A percentile compares a stretch with the other conserved stretches of the same genome.
Evolutionary conservation across 2,113 vertebrate genomes (phyloP).

Genomic region (Cranoglanis bouderius): DNA sequence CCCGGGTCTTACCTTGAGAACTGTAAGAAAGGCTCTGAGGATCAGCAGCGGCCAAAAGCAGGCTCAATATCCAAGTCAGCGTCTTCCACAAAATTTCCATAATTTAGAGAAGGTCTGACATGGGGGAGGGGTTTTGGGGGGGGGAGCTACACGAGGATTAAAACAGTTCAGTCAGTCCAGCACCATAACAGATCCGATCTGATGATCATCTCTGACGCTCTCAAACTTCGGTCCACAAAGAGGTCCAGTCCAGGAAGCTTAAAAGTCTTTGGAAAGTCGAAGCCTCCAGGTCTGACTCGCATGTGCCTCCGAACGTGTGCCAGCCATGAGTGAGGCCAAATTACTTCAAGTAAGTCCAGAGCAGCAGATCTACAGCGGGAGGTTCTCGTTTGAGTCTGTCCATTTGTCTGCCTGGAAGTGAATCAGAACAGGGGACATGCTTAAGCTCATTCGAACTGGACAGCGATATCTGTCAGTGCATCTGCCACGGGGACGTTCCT

Average conservation of each 20-base stretch:
- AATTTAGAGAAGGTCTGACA: constrained; percentile 85
- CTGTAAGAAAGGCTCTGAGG: constrained; percentile 88
- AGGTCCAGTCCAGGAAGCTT: constrained; percentile 63
- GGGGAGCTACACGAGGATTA: constrained; percentile 82
- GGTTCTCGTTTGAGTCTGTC: constrained; percentile 73
- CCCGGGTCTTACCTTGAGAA: constrained; percentile 89
- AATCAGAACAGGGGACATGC: constrained; percentile 47
- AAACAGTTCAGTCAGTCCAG: constrained; percentile 76
- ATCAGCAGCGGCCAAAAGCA: constrained; percentile 91
- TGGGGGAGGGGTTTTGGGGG: constrained; percentile 68
- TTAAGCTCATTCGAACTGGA: not conserved
- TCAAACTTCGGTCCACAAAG: constrained; percentile 48
- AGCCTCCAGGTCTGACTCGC: constrained; percentile 72
- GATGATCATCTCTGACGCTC: constrained; percentile 66
- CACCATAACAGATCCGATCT: constrained; percentile 83
- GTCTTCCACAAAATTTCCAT: constrained; percentile 99
- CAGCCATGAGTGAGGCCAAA: constrained; percentile 72
- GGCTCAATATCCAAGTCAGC: constrained; percentile 96
- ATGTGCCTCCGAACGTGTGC: constrained; percentile 80
- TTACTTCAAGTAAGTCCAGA: constrained; percentile 77
- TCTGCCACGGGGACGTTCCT: constrained; percentile 41
- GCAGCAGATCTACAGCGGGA: constrained; percentile 72
- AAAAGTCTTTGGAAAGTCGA: constrained; percentile 71
- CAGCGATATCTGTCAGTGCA: constrained; percentile 23
- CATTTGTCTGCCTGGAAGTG: constrained; percentile 82